Evolutionary conservation across 2,797 vertebrate genomes (phyloP).

Genomic region (Mastacembelus armatus): DNA sequence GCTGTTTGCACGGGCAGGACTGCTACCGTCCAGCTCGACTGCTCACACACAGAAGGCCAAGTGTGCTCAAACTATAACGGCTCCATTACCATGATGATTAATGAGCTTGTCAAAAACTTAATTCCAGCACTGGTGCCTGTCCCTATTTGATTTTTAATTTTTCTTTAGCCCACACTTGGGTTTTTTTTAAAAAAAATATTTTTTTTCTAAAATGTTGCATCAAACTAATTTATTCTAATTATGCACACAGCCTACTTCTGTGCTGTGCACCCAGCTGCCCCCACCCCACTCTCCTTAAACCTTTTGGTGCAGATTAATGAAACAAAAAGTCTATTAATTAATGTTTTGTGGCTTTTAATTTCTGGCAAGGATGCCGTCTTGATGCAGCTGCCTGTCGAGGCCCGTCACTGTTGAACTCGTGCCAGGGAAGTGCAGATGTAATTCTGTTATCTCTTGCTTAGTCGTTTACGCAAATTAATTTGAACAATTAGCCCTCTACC

Average conservation of each 20-base stretch:
- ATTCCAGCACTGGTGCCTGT: conserved; percentile 84
- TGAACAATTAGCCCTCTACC: conserved; percentile 98
- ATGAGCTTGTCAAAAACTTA: conserved; percentile 88
- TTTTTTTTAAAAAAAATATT: conserved; percentile 15
- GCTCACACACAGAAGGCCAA: conserved; percentile 64
- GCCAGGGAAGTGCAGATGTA: conserved; percentile 98
- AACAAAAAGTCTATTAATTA: conserved; percentile 98
- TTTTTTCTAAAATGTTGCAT: conserved; percentile 83
- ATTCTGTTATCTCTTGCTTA: conserved; percentile 99
- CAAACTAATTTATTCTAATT: conserved; percentile 94
- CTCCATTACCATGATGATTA: conserved; percentile 92
- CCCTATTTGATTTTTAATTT: conserved; percentile 49
- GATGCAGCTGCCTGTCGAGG: conserved; percentile 94
- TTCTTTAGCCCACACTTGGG: conserved; percentile 52
- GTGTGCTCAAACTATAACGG: conserved; percentile 87
- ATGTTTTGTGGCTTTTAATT: conserved; percentile 97
- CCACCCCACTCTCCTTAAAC: conserved; percentile 79
- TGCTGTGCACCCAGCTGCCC: conserved; percentile 82
- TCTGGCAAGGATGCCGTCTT: conserved; percentile 91
- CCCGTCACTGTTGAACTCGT: conserved; percentile 90
- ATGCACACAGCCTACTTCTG: conserved; percentile 86
- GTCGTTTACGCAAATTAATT: conserved; percentile 98
- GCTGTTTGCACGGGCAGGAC: conserved; percentile 19
- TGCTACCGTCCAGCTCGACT: neutral
- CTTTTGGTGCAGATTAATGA: conserved; percentile 93